Conservation (phyloP, 2,888 invertebrate genomes). For the Microctonus aethiopoides region DNA sequence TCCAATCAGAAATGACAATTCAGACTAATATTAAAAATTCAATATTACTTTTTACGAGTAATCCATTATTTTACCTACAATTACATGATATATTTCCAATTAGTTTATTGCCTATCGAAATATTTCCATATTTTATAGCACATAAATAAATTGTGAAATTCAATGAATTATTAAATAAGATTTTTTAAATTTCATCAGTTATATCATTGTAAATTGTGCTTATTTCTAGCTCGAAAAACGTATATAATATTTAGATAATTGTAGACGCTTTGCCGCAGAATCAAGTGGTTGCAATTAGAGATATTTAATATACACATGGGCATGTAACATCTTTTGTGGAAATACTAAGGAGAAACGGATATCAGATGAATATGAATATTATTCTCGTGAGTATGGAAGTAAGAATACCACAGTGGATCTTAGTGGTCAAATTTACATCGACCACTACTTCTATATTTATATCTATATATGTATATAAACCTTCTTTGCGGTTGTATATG, state of each 20-base stretch:
- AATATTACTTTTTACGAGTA: too few species aligned
- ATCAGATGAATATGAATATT: conserved; percentile 3
- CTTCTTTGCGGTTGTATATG: neutral
- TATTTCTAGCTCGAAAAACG: too few species aligned
- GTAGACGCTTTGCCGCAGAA: too few species aligned
- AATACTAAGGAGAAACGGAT: conserved; percentile 10
- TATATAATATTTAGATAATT: too few species aligned
- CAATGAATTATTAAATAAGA: neutral
- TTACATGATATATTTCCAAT: too few species aligned
- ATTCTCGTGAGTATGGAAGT: neutral
- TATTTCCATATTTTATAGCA: too few species aligned
- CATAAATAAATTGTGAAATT: neutral
- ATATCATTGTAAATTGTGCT: too few species aligned
- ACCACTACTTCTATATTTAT: neutral
- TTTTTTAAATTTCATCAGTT: neutral
- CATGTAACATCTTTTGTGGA: neutral
- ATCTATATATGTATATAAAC: neutral
- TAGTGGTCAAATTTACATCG: neutral
- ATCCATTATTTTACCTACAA: too few species aligned
- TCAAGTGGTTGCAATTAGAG: too few species aligned
- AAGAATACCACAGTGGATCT: conserved; percentile 14
- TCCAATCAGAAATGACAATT: too few species aligned
- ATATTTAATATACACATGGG: conserved; percentile 2
- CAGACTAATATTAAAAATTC: too few species aligned
- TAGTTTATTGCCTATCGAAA: too few species aligned